Percentiles rank a stretch among this genome's conserved stretches.
Conservation (phyloP, 2,888 invertebrate genomes). For the Lasioglossum morio region DNA sequence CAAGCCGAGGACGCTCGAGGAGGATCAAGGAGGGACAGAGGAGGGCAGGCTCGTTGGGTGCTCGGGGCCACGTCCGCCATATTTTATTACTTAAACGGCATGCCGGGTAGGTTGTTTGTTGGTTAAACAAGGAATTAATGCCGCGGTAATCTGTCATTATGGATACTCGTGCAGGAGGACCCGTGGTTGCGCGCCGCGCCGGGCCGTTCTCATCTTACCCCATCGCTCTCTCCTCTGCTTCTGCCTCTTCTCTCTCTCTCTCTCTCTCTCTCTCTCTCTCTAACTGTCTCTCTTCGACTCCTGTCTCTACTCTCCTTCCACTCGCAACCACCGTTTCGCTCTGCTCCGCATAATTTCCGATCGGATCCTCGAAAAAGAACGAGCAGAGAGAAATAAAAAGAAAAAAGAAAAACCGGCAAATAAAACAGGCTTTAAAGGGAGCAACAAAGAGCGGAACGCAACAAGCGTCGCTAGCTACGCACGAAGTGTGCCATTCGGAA, state of each 20-base stretch:
- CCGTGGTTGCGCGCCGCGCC: conserved; percentile 66
- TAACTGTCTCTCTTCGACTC: conserved; percentile 9
- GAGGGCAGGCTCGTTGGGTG: conserved; percentile 62
- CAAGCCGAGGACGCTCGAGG: conserved; percentile 27
- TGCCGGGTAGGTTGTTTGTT: conserved; percentile 78
- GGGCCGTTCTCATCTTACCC: conserved; percentile 48
- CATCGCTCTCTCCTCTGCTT: conserved; percentile 19
- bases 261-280: background rate
- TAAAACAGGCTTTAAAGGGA: conserved; percentile 13
- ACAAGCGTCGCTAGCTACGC: conserved; percentile 38
- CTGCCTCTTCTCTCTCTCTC: conserved; percentile 12
- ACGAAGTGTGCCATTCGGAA: conserved; percentile 64
- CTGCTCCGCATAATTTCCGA: conserved; percentile 56
- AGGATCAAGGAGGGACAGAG: conserved; percentile 43
- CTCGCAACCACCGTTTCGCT: conserved; percentile 23
- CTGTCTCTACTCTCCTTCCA: conserved; percentile 34
- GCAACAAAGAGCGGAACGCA: background rate
- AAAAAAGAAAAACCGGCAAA: background rate
- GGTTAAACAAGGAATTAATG: conserved; percentile 81
- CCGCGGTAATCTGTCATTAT: conserved; percentile 79
- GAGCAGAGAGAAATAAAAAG: background rate
- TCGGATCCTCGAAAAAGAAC: conserved; percentile 36
- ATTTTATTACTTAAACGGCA: conserved; percentile 81
- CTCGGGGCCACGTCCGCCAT: conserved; percentile 74
- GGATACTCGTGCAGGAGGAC: conserved; percentile 73